Evolutionary conservation across 1,140 invertebrate genomes (phyloP), one percentile per base, ranked within the genome.

Genomic region (Drosophila pseudoananassae): DNA sequence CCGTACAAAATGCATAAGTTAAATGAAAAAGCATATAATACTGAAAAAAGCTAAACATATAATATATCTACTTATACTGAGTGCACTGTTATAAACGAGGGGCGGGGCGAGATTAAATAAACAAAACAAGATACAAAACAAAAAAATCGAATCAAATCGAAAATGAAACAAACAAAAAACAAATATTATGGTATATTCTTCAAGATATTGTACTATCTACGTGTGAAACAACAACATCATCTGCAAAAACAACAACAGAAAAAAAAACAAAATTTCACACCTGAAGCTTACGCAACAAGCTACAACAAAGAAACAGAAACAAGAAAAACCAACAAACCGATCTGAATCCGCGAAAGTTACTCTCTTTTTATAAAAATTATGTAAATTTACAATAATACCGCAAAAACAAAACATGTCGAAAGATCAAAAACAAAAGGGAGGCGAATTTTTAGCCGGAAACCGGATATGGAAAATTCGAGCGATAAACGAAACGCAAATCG

Each of bases 81-180:
- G 89, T 90, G 89, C 89, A 91, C 88, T 91, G 84, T 91, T 83
- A 90, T 75, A 84, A 89, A 81, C 64, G 81, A 89, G 85, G 89
- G 89, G 89, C 78, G 84, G 89, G 89, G 89, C 89, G 89, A 91
- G 89, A 89, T 89, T 89, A 89, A 89, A 88, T 65, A 85, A 82
- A 81, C 58, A 55, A 74, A 61, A 51, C 54, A 33, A 17, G 51
- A 36, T 49, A 55, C 29, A 69, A 47, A 17, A 50, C 29, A 43
- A 53, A 57, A 27, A 46, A 56, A 76, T 52, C 66, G 55, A 65
- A 75, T 65, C 71, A 69, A 75, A 65, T 15, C 53, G 61, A 72
- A 68, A 46, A 31, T 25, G n/a, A 69, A 45, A 46, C 70, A 20
- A 25, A 60, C 43, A 64, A 47, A 49, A 58, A 68, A 60, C 25